phyloP scores from a whole-genome alignment of 2,888 invertebrate genomes.

The Meloe dianella region DNA sequence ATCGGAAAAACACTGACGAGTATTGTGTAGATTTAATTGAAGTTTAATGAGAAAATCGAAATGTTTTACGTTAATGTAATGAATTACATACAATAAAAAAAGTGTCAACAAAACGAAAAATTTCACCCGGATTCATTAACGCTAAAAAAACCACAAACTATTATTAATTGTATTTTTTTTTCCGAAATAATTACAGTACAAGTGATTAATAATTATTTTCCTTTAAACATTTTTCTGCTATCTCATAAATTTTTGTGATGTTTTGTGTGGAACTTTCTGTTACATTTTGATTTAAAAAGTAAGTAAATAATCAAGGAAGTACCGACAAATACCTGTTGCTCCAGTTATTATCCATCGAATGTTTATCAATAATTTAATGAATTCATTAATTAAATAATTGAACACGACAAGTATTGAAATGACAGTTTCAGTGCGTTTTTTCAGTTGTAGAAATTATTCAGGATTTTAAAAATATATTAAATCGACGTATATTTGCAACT shows the following conservation, averaged over 20 bases:
- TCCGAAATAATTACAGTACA: background rate
- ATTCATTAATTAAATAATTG: background rate
- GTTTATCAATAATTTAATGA: background rate
- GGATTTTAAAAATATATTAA: no score
- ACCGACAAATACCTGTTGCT: background rate
- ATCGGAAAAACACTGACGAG: constrained; percentile 24
- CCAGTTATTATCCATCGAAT: background rate
- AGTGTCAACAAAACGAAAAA: no score
- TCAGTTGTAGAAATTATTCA: no score
- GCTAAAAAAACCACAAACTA: background rate
- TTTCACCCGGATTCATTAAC: background rate
- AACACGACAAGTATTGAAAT: background rate
- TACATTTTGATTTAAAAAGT: background rate
- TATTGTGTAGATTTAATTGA: constrained; percentile 15
- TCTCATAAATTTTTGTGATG: background rate
- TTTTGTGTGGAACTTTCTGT: background rate
- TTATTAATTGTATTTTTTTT: background rate
- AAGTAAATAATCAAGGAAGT: background rate
- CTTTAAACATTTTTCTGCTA: background rate
- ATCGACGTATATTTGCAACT: no score
- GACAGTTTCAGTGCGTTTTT: no score
- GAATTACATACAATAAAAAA: background rate
- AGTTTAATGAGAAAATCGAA: constrained; percentile 1
- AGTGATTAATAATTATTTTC: background rate
- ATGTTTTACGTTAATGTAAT: background rate